Evolutionary conservation across 92 coral and sea anemone species (phyloP).

Genomic region (Phenganax stokvisi): DNA sequence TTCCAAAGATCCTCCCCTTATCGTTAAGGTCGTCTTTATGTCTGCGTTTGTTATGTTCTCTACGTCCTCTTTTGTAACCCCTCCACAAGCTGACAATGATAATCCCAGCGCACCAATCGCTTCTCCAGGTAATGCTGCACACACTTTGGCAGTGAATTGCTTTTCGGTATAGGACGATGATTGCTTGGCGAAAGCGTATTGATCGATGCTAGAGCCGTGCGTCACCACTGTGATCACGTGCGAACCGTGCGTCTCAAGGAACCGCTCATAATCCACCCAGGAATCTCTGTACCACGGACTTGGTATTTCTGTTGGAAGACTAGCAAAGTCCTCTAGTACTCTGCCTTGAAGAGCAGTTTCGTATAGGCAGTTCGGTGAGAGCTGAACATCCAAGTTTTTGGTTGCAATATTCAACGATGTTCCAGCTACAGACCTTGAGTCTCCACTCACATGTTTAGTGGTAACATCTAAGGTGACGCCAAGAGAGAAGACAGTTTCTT

Average conservation of each 20-base stretch:
- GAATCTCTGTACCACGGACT: conserved; percentile 33
- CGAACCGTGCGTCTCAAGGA: conserved; percentile 54
- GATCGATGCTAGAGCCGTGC: conserved; percentile 53
- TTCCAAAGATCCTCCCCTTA: conserved; percentile 37
- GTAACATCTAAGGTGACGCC: too few relatives aligned
- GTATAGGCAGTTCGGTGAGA: too few relatives aligned
- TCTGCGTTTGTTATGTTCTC: neutral
- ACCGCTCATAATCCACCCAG: conserved; percentile 41
- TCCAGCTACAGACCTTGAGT: too few relatives aligned
- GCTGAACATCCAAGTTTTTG: too few relatives aligned
- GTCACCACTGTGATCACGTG: conserved; percentile 48
- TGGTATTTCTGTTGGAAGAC: neutral
- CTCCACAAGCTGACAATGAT: conserved; percentile 10
- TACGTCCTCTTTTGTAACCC: conserved; percentile 5
- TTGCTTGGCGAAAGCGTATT: conserved; percentile 50
- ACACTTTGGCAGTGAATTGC: conserved; percentile 57
- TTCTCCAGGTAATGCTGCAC: conserved; percentile 44
- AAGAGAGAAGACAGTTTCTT: neutral
- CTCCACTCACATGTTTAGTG: too few relatives aligned
- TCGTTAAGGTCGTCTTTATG: conserved; percentile 15
- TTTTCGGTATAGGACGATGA: conserved; percentile 35
- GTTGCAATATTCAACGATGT: too few relatives aligned
- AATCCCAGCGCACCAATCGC: conserved; percentile 32
- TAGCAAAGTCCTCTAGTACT: too few relatives aligned
- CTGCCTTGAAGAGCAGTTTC: too few relatives aligned